Base-by-base conservation (phyloP, 1,140 invertebrate species). In the Heliconius melpomene region DNA sequence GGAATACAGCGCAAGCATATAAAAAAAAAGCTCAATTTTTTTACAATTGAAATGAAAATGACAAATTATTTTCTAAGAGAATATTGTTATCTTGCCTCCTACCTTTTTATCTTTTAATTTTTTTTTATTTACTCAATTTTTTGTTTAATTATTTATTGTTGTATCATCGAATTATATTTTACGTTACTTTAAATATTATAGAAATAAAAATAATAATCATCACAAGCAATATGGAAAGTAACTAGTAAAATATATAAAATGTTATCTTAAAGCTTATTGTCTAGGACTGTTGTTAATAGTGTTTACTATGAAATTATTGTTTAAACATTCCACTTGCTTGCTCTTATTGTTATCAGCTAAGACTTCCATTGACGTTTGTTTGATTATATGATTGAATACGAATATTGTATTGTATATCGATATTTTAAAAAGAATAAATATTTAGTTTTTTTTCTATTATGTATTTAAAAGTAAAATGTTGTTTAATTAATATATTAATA, bases 211-310 rank as follows among this genome's bases (percentile, higher is more conserved):
- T 36, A 36, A 36, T 29, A 23, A 26, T 66, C 60, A 66, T 66
- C 60, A 66, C 60, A 66, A 66, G 60, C 60, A 66, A 66, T 29
- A 26, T 66, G 11, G 26, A 29, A 66, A 66, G 60, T 60, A 60
- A 60, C 20, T 13, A 29, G 60, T 23, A 7, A 29, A 29, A 13
- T 66, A 13, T 29, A 29, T 66, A 16, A 26, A 66, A 13, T 66
- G 23, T 66, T 66, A 66, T 29, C 60, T 66, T 66, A 26, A 29
- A 9, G 23, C 3, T 66, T 66, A 46, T 5, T 66, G 13, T 66
- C 11, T 66, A 66, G 60, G 6, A 66, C n/a, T 66, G 60, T 60
- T 60, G 23, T 66, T 66, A 66, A 29, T 5, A 66, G 26, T 29
- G 60, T 29, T 66, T 66, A 66, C 60, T 13, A 29, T 66, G 26